Conservation (phyloP, 2,113 vertebrate species). For the Hiodon tergisus region DNA sequence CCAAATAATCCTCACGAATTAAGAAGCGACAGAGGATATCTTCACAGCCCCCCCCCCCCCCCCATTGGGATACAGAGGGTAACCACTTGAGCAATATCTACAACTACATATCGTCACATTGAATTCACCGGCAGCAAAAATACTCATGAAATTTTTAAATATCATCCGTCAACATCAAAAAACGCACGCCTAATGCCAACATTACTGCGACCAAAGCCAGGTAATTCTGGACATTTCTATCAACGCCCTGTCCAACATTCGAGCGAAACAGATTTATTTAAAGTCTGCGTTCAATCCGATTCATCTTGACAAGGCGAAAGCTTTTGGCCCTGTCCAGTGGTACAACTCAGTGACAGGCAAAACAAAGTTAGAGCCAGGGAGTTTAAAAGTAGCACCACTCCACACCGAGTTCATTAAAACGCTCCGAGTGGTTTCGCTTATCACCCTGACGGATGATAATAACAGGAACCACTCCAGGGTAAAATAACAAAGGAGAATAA, state of each 20-base stretch:
- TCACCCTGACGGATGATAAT: slow-evolving; percentile 33
- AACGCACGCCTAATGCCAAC: slow-evolving; percentile 7
- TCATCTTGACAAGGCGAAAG: slow-evolving; percentile 24
- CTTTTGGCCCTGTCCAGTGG: slow-evolving; percentile 22
- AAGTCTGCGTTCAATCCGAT: slow-evolving; percentile 21
- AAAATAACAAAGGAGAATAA: slow-evolving; percentile 21
- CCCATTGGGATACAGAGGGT: too few species aligned
- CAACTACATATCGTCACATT: slow-evolving; percentile 27
- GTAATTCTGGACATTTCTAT: slow-evolving; percentile 21
- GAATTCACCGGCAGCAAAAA: slow-evolving; percentile 25
- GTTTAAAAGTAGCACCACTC: slow-evolving; percentile 22
- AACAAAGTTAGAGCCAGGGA: slow-evolving; percentile 30
- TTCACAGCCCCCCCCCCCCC: slow-evolving; percentile 11
- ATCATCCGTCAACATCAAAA: slow-evolving; percentile 32
- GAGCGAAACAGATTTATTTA: slow-evolving; percentile 15
- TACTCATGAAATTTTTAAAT: slow-evolving; percentile 34
- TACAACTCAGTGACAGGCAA: slow-evolving; percentile 33
- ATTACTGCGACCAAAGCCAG: slow-evolving; percentile 13
- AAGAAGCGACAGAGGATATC: slow-evolving; percentile 6
- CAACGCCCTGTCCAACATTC: slow-evolving; percentile 16
- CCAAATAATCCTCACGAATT: neutral
- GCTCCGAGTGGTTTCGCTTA: slow-evolving; percentile 12
- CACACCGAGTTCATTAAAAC: slow-evolving; percentile 20
- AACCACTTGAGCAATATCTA: slow-evolving; percentile 23
- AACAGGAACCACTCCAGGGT: slow-evolving; percentile 15